phyloP scores from a whole-genome alignment of 2,797 vertebrate species.

The Pagetopsis macropterus region DNA sequence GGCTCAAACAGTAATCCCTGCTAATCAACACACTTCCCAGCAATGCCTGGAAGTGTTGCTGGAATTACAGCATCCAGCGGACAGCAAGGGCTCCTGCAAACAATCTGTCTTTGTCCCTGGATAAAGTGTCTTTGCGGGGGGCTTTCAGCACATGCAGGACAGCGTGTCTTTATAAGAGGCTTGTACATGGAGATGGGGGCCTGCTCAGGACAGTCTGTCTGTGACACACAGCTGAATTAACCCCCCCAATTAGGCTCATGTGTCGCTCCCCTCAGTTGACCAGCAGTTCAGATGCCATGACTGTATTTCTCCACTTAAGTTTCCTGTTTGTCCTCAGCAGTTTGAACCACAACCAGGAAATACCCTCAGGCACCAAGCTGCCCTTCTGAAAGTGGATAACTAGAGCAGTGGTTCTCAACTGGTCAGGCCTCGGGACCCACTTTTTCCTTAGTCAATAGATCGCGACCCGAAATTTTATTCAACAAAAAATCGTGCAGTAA shows the following conservation, averaged over 20 bases:
- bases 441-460: too few relatives aligned
- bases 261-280: constrained; percentile 64
- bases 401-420: neutral
- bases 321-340: constrained; percentile 45
- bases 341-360: constrained; percentile 50
- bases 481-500: too few relatives aligned
- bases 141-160: constrained; percentile 55
- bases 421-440: too few relatives aligned
- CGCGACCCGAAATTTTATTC: too few relatives aligned
- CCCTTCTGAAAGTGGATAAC: constrained; percentile 47
- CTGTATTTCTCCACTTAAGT: constrained; percentile 44
- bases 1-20: constrained; percentile 72
- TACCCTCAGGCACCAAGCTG: constrained; percentile 32
- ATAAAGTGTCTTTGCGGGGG: constrained; percentile 64
- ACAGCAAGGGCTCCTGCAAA: constrained; percentile 40
- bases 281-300: constrained; percentile 55
- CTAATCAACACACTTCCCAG: constrained; percentile 76
- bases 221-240: constrained; percentile 62
- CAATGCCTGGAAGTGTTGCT: constrained; percentile 58
- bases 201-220: constrained; percentile 40
- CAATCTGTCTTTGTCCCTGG: constrained; percentile 67
- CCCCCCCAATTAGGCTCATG: constrained; percentile 66
- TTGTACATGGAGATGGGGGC: constrained; percentile 24
- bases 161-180: constrained; percentile 47
- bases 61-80: constrained; percentile 51